Conservation (phyloP, 2,888 invertebrate species). For the Agrotis exclamationis region DNA sequence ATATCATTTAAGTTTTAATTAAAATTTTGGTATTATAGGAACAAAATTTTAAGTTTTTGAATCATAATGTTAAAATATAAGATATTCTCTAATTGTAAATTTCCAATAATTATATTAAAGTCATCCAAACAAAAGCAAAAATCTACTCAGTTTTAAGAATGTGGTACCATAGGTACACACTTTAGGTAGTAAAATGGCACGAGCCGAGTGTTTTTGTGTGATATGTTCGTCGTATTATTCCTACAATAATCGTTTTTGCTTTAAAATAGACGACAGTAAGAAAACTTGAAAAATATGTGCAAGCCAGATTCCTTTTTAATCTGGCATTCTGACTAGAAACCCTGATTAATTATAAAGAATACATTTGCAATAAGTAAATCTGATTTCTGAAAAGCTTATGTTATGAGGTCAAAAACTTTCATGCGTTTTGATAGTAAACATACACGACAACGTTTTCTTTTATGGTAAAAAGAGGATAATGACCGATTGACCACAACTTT, state of each 20-base stretch:
- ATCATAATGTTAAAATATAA: neutral
- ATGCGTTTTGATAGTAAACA: no score
- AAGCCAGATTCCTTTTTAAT: neutral
- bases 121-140: constrained; percentile 11
- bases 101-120: neutral
- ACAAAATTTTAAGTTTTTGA: constrained; percentile 29
- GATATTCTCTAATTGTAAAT: constrained; percentile 6
- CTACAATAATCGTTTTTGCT: constrained; percentile 21
- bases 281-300: neutral
- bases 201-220: constrained; percentile 26
- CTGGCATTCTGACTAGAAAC: constrained; percentile 7
- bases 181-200: constrained; percentile 30
- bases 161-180: neutral
- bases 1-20: constrained; percentile 12
- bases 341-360: neutral
- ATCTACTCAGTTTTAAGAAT: constrained; percentile 9
- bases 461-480: neutral
- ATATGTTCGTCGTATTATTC: constrained; percentile 35
- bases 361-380: neutral
- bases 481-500: neutral
- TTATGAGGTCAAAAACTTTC: neutral
- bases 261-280: neutral
- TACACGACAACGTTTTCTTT: no score
- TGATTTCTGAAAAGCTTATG: neutral
- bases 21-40: constrained; percentile 53